Conservation (phyloP, 2,797 vertebrate genomes). For the Chaenodraco wilsoni region DNA sequence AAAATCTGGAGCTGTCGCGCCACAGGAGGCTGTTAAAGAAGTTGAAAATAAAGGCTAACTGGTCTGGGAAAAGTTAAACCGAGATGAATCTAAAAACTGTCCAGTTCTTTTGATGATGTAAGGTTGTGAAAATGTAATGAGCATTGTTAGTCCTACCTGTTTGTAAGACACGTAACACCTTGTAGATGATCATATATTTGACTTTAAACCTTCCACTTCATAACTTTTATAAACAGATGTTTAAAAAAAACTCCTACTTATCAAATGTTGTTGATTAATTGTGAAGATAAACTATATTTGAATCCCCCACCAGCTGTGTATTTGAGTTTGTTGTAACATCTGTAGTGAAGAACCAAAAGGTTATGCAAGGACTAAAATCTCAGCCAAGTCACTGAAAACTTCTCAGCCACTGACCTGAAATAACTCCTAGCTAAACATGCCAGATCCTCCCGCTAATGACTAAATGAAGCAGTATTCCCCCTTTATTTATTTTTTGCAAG, state of each 20-base stretch:
- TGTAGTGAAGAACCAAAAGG: not conserved
- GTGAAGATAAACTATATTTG: slow-evolving; percentile 20
- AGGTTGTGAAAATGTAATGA: not conserved
- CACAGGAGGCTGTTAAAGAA: not conserved
- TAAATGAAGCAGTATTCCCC: not conserved
- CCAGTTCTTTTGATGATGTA: not conserved
- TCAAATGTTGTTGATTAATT: not conserved
- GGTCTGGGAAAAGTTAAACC: not conserved
- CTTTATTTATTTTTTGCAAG: no score
- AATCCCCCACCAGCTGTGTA: slow-evolving; percentile 22
- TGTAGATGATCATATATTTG: slow-evolving; percentile 9
- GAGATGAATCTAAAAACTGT: not conserved
- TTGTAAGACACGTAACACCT: not conserved
- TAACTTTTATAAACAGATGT: not conserved
- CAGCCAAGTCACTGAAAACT: slow-evolving; percentile 1
- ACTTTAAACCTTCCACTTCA: not conserved
- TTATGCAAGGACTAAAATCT: slow-evolving; percentile 3
- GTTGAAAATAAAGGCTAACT: slow-evolving; percentile 9
- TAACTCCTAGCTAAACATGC: not conserved
- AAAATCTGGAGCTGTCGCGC: not conserved
- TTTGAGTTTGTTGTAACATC: not conserved
- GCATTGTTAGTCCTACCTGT: not conserved
- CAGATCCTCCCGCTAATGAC: not conserved
- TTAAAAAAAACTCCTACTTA: not conserved
- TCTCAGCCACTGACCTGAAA: slow-evolving; percentile 15